Conservation (phyloP, 2,113 vertebrate genomes). For the Pygoscelis adeliae region DNA sequence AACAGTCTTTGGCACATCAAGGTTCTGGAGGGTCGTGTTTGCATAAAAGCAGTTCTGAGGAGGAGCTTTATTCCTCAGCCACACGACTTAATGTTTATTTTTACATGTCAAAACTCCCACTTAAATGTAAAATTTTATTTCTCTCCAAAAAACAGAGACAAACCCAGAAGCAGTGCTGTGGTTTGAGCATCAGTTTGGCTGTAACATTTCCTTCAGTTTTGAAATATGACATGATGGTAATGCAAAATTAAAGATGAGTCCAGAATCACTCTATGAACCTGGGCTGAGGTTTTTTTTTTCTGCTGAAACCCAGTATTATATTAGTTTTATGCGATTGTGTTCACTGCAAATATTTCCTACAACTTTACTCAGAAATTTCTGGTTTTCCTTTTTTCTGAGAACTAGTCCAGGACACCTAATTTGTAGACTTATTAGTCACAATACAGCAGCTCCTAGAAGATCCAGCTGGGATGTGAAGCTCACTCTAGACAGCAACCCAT, state of each 20-base stretch:
- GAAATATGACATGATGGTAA: neutral
- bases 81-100: neutral
- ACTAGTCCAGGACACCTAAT: neutral
- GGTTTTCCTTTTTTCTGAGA: neutral
- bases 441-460: neutral
- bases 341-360: neutral
- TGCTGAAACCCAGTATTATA: neutral
- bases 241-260: neutral
- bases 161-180: neutral
- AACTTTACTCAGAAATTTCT: neutral
- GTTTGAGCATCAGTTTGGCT: neutral
- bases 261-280: neutral
- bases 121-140: neutral
- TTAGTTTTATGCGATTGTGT: neutral
- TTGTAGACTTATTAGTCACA: neutral
- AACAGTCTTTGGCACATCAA: neutral
- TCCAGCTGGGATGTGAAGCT: neutral
- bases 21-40: conserved; percentile 9
- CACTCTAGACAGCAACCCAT: neutral
- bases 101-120: neutral
- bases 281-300: neutral
- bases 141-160: neutral
- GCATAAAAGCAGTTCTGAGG: conserved; percentile 6
- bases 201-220: neutral
- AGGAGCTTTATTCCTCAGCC: conserved; percentile 5